Base-by-base conservation (phyloP, 2,113 vertebrate species). In the Thomomys bottae region DNA sequence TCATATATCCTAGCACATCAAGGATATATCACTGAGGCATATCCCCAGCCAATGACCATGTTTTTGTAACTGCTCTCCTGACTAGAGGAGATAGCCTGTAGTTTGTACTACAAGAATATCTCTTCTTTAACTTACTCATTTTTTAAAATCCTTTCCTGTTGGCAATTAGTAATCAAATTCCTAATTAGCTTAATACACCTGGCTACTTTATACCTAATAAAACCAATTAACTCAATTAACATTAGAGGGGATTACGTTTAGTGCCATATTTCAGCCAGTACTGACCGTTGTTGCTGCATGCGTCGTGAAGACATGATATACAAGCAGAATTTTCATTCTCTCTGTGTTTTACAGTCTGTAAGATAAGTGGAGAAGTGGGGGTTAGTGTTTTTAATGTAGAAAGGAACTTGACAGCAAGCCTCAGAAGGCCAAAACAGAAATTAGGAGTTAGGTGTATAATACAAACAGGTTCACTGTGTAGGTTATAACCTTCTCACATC, bases 211-310 rank as follows among this genome's bases (percentile, higher is more conserved):
- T 78, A 97, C 87, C 97, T 98, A 97, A 98, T 97, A 98, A 96
- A 54, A 98, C 97, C 95, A 97, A 98, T 98, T 98, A 98, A 97
- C 97, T 97, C 96, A 97, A 96, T 96, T 97, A 96, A 97, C 96
- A 96, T 32, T 32, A 76, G 96, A 98, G 83, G 76, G 95, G 91
- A 90, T 96, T 96, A 88, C 79, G 85, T 94, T 95, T 96, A 95
- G 91, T 92, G 94, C 82, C 82, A 92, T 71, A 94, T 95, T 93
- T 96, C 94, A 97, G 96, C 97, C 96, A 96, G 96, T 97, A 89
- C 95, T 96, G 97, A 96, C 96, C 97, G 97, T 96, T 95, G 94
- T 77, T 92, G 76, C 90, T 94, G 68, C 72, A 84, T 28, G 2
- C 12, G 0, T 57, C 54, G 88, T 73, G 86, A 96, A 93, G 96